Evolutionary conservation across 2,888 invertebrate genomes (phyloP).

Genomic region (Tridacna gigas): DNA sequence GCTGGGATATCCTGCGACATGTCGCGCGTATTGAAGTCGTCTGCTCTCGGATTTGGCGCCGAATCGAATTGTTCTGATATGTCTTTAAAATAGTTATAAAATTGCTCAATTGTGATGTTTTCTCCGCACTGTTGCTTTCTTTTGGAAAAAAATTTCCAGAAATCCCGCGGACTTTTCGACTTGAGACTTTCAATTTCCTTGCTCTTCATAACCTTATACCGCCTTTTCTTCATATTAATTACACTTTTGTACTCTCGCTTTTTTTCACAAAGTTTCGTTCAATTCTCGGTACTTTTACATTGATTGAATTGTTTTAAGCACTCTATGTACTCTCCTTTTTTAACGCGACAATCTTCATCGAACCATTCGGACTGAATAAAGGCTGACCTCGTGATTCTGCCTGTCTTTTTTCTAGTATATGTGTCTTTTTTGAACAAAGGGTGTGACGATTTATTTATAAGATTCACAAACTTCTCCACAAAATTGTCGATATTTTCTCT

Average conservation of each 20-base stretch:
- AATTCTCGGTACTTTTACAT: neutral
- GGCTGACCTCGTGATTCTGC: neutral
- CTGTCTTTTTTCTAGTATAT: neutral
- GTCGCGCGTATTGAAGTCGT: neutral
- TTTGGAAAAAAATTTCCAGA: slow-evolving; percentile 13
- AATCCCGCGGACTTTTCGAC: neutral
- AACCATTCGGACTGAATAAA: slow-evolving; percentile 1
- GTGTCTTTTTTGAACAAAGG: neutral
- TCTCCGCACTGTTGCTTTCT: neutral
- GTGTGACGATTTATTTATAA: neutral
- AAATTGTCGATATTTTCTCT: neutral
- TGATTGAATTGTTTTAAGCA: slow-evolving; percentile 1
- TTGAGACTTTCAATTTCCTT: slow-evolving; percentile 7
- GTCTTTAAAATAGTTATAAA: neutral
- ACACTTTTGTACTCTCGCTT: slow-evolving; percentile 8
- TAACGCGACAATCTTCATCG: neutral
- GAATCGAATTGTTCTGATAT: neutral
- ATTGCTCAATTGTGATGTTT: neutral
- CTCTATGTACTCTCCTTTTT: neutral
- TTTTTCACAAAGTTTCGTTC: neutral
- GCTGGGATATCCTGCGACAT: neutral
- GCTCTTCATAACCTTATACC: neutral
- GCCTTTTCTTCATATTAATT: neutral
- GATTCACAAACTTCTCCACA: neutral
- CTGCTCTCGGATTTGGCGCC: neutral